phyloP scores from a whole-genome alignment of 2,113 vertebrate species.

The Suricata suricatta region DNA sequence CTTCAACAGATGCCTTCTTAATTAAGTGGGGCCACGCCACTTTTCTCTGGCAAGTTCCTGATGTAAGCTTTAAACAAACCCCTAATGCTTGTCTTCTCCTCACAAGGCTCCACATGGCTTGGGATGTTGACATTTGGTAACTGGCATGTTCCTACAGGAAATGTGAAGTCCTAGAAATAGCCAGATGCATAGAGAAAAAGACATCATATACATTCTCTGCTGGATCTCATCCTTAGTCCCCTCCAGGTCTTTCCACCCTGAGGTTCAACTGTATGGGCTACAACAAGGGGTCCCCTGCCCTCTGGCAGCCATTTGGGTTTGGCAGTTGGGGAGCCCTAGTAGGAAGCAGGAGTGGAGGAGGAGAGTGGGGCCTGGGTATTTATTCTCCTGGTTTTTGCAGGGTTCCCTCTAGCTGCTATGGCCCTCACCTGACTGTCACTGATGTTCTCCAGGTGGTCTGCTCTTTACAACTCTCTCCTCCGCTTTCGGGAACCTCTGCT shows the following conservation, averaged over 20 bases:
- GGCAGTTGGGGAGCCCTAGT: too few species aligned
- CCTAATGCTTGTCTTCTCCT: neutral
- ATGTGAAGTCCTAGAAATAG: neutral
- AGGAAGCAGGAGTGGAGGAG: neutral
- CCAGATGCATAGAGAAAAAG: neutral
- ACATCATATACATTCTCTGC: neutral
- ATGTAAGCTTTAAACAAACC: neutral
- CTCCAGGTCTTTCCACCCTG: neutral
- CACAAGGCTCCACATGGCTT: neutral
- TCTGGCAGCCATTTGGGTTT: neutral
- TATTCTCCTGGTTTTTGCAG: neutral
- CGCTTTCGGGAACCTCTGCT: too few species aligned
- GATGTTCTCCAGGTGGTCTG: neutral
- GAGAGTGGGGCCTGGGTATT: neutral
- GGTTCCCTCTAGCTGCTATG: neutral
- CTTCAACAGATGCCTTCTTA: neutral
- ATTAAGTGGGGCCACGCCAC: neutral
- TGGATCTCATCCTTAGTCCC: neutral
- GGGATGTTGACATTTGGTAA: neutral
- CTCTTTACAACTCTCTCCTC: neutral
- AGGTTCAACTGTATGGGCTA: neutral
- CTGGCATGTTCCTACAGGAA: neutral
- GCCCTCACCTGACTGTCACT: neutral
- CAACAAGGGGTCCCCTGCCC: accelerated
- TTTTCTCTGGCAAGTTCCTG: neutral